Evolutionary conservation across 1,140 invertebrate species (phyloP).

Genomic region (Nasonia longicornis): DNA sequence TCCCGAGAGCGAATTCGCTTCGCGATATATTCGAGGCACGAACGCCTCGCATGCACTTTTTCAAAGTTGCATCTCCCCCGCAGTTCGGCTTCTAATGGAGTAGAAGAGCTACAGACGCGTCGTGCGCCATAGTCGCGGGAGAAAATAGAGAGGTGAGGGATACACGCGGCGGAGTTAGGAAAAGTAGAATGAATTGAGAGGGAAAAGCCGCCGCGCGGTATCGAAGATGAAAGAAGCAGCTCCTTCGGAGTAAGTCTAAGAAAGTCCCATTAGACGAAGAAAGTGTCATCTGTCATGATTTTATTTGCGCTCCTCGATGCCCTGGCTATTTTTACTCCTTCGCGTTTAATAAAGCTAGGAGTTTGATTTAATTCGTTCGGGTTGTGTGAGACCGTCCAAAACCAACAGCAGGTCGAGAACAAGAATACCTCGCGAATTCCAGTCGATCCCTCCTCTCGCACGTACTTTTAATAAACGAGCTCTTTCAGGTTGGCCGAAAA

Average conservation of each 20-base stretch:
- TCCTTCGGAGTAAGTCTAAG: background rate
- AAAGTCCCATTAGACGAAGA: background rate
- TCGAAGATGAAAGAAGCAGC: background rate
- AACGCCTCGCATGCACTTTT: conserved; percentile 3
- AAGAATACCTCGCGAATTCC: conserved; percentile 10
- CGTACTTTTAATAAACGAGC: conserved; percentile 37
- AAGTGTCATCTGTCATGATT: background rate
- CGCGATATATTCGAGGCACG: conserved; percentile 19
- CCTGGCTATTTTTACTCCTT: no score
- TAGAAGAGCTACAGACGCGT: background rate
- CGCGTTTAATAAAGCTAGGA: no score
- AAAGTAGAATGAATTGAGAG: background rate
- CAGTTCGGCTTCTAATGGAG: background rate
- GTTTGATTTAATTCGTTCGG: no score
- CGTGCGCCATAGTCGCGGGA: no score
- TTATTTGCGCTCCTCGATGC: background rate
- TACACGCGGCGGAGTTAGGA: background rate
- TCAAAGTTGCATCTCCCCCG: conserved; percentile 13
- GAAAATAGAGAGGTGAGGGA: background rate
- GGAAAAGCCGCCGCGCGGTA: background rate
- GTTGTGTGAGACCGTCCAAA: no score
- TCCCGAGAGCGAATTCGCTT: background rate
- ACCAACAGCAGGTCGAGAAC: background rate
- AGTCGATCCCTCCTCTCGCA: background rate
- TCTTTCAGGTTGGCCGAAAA: background rate